Percentiles rank a stretch among this genome's conserved stretches.
phyloP scores from a whole-genome alignment of 2,113 vertebrate species.

The Dicaeum eximium region DNA sequence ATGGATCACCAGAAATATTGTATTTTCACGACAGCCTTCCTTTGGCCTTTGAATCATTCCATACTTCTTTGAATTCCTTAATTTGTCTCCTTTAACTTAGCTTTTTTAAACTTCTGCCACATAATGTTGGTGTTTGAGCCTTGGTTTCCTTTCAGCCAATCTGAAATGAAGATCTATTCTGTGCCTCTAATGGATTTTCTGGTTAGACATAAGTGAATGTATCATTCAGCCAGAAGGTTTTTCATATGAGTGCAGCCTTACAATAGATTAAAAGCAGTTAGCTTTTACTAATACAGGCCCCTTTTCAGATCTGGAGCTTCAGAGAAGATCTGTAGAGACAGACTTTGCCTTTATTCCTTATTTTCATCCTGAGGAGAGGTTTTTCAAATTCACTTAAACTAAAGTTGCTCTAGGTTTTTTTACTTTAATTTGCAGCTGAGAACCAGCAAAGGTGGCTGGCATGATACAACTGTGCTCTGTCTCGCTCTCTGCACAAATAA shows the following conservation, averaged over 20 bases:
- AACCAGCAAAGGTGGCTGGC: neutral
- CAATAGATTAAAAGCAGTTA: conserved; percentile 51
- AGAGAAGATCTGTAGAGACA: neutral
- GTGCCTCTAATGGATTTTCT: conserved; percentile 58
- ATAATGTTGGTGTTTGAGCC: neutral
- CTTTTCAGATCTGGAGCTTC: conserved; percentile 4
- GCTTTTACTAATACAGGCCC: neutral
- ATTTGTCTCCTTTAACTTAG: neutral
- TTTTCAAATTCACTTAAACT: neutral
- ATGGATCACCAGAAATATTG: neutral
- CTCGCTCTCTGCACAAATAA: neutral
- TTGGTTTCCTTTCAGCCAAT: neutral
- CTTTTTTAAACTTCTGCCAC: neutral
- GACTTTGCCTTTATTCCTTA: neutral
- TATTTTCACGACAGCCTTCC: neutral
- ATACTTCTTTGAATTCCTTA: neutral
- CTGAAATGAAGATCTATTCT: conserved; percentile 45
- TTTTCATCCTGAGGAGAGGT: neutral
- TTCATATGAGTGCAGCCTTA: neutral
- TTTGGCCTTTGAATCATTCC: neutral
- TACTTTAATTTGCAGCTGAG: neutral
- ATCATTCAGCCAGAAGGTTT: conserved; percentile 54
- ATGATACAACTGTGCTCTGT: neutral
- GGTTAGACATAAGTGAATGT: conserved; percentile 34
- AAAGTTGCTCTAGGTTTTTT: neutral